Base-by-base conservation (phyloP, 1,140 invertebrate species). In the Thaumatotibia leucotreta region DNA sequence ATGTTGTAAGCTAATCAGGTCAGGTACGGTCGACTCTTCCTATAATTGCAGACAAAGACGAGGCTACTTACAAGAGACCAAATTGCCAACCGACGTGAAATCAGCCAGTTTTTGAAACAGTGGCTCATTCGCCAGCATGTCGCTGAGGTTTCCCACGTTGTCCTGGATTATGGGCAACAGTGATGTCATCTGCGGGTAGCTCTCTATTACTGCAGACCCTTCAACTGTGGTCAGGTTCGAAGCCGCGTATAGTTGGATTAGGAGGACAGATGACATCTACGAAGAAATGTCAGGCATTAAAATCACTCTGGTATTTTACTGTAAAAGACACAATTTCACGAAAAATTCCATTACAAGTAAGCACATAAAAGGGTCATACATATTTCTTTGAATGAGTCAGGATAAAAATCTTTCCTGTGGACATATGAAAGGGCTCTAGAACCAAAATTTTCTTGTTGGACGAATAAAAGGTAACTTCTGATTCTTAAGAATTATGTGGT, bases 211-310 rank as follows among this genome's bases (percentile, higher is more conserved):
- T 8, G 67, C 64, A 39, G 88, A 83, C 0, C 92, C 92, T 31
- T 93, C 91, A 0, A 77, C 63, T 67, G 89, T 75, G 0, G 92
- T 92, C 23, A 93, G 70, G 72, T 93, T 90, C 0, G 92, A 92
- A 1, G 92, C 89, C 1, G 76, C 64, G 63, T 92, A 83, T 24
- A 93, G 86, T 65, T 91, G 89, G 4, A 86, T 79, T 0, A 93
- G 84, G 5, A 92, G 84, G 0, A 66, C 66, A 1, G 66, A 58
- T 69, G 77, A 80, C 9, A 88, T 68, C 83, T 88, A 68, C 11
- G 63, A 69, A 58, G 54, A 20, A 67, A 35, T 4, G 11, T 32
- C 31, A 14, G n/a, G n/a, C n/a, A n/a, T n/a, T n/a, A n/a, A n/a
- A n/a, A n/a, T n/a, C n/a, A n/a, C n/a, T n/a, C n/a, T n/a, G n/a